A percentile compares a stretch with the other conserved stretches of the same genome.
These are phyloP conservation scores for Penaeus japonicus DNA, from an alignment of 1,140 invertebrate genomes.

Conservation along the genomic window DNA sequence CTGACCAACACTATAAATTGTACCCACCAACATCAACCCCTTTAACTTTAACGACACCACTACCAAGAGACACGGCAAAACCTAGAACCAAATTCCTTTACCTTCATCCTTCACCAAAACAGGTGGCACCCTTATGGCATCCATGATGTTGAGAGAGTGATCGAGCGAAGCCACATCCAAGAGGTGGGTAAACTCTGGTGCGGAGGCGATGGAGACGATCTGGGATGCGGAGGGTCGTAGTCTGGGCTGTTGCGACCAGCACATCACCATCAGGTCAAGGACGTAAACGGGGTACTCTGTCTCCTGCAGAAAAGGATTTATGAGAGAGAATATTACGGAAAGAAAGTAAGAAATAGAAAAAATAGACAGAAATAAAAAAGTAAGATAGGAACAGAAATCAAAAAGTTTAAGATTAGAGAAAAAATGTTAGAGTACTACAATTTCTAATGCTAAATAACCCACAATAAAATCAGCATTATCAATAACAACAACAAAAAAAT, in stretches of 20 bases:
- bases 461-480: neutral
- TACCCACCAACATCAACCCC: no score
- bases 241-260: conserved; percentile 89
- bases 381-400: neutral
- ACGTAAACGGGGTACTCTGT: conserved; percentile 85
- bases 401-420: neutral
- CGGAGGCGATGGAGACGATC: conserved; percentile 88
- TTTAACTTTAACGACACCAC: neutral
- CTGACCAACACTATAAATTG: no score
- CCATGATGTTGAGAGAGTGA: conserved; percentile 57
- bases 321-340: neutral
- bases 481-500: conserved; percentile 60
- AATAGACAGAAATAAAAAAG: neutral
- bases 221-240: conserved; percentile 90
- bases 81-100: neutral
- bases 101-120: conserved; percentile 37
- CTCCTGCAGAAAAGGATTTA: conserved; percentile 62
- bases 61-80: neutral
- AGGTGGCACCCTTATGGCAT: conserved; percentile 54
- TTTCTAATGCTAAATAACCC: neutral
- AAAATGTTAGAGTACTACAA: neutral
- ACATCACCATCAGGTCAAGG: conserved; percentile 93
- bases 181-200: conserved; percentile 91
- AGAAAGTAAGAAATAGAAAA: neutral
- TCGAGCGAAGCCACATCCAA: conserved; percentile 76